These are phyloP conservation scores for Catostomus latipinnis DNA, from an alignment of 2,797 vertebrate species.

Conservation along the genomic window DNA sequence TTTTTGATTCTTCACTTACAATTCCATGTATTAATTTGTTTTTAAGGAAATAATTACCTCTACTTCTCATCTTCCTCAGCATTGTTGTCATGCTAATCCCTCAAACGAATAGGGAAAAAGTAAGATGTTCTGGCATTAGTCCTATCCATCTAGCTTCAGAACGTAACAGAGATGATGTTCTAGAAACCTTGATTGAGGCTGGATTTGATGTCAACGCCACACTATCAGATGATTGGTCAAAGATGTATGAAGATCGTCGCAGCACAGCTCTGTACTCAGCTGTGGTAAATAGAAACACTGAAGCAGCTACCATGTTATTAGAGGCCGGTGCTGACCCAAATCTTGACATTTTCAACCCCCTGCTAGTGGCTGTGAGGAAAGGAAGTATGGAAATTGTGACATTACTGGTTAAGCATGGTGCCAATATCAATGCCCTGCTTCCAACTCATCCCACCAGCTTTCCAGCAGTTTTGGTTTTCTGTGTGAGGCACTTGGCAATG, in stretches of 20 bases:
- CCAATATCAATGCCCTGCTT: slow-evolving; percentile 83
- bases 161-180: slow-evolving; percentile 80
- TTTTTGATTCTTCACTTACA: background rate
- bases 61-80: slow-evolving; percentile 63
- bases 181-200: slow-evolving; percentile 83
- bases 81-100: slow-evolving; percentile 86
- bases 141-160: slow-evolving; percentile 89
- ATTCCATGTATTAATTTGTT: background rate
- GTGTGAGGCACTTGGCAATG: slow-evolving; percentile 81
- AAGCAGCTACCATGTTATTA: slow-evolving; percentile 81
- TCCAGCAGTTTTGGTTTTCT: slow-evolving; percentile 86
- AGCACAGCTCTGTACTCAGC: slow-evolving; percentile 85
- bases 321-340: slow-evolving; percentile 87
- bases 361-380: slow-evolving; percentile 87
- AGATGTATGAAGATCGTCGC: slow-evolving; percentile 86
- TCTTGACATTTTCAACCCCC: slow-evolving; percentile 84
- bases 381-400: slow-evolving; percentile 81
- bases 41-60: background rate
- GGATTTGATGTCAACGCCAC: slow-evolving; percentile 84
- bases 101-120: slow-evolving; percentile 79
- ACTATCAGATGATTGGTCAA: slow-evolving; percentile 80
- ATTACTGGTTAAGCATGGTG: slow-evolving; percentile 84
- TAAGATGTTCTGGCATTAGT: slow-evolving; percentile 84
- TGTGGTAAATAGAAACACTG: slow-evolving; percentile 83
- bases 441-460: slow-evolving; percentile 84